These are phyloP conservation scores for Andrena minutula DNA, from an alignment of 2,888 invertebrate genomes.

Conservation along the genomic window DNA sequence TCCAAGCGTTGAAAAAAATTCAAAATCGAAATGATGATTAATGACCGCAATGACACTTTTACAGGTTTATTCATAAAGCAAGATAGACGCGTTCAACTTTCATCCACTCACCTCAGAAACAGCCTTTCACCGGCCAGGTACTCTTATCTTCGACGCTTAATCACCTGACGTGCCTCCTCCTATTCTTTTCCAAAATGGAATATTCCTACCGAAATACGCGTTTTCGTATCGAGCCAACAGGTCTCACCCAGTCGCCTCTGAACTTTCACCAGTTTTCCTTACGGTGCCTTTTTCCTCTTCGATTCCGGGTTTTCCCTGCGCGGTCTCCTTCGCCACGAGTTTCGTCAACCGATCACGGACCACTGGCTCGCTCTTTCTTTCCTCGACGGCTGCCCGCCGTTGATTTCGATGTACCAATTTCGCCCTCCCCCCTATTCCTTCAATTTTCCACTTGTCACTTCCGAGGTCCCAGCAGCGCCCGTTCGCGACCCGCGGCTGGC, in stretches of 20 bases:
- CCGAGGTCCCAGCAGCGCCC: too few relatives aligned
- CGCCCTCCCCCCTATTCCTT: neutral
- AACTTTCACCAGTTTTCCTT: neutral
- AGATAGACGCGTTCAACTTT: neutral
- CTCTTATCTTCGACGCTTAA: neutral
- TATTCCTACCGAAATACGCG: too few relatives aligned
- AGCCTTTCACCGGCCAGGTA: neutral
- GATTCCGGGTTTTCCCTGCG: neutral
- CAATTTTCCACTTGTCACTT: constrained; percentile 2
- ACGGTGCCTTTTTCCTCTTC: neutral
- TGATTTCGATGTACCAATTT: neutral
- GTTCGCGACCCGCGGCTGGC: too few relatives aligned
- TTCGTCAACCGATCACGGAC: neutral
- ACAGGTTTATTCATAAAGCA: neutral
- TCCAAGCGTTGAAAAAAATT: too few relatives aligned
- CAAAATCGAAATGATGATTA: too few relatives aligned
- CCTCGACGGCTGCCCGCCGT: neutral
- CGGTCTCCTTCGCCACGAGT: neutral
- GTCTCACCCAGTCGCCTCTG: neutral
- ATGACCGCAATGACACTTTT: too few relatives aligned
- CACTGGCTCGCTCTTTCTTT: constrained; percentile 1
- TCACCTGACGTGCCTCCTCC: neutral
- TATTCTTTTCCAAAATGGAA: too few relatives aligned
- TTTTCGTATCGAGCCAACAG: too few relatives aligned
- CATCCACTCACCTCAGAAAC: constrained; percentile 43